phyloP scores from a whole-genome alignment of 2,888 invertebrate genomes.

The Drosophila austrosaltans region DNA sequence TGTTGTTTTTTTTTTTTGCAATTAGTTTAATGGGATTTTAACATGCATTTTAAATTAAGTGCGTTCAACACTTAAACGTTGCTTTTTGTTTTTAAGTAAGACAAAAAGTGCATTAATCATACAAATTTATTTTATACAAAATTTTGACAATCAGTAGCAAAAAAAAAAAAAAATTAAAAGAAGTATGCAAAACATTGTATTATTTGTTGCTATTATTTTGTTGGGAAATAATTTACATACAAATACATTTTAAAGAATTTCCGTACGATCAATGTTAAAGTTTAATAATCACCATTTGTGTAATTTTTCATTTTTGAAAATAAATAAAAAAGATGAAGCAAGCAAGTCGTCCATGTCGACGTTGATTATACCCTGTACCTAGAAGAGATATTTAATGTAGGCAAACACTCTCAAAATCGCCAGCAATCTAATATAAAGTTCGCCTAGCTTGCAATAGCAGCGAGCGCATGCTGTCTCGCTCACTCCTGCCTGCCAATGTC shows the following conservation, averaged over 20 bases:
- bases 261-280: not conserved
- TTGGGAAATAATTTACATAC: constrained; percentile 1
- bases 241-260: constrained; percentile 1
- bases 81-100: constrained; percentile 32
- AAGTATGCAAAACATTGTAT: not conserved
- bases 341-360: no score
- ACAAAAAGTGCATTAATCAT: constrained; percentile 59
- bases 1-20: not conserved
- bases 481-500: no score
- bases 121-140: not conserved
- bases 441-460: no score
- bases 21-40: constrained; percentile 61
- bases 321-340: no score
- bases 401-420: no score
- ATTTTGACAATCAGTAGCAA: not conserved
- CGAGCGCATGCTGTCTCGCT: no score
- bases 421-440: no score
- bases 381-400: no score
- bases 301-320: no score
- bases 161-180: not conserved
- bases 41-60: constrained; percentile 76
- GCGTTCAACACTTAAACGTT: constrained; percentile 56
- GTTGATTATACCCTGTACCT: no score
- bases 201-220: not conserved
- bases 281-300: not conserved